Conservation (phyloP, 2,888 invertebrate species). For the Pollenia labialis region DNA sequence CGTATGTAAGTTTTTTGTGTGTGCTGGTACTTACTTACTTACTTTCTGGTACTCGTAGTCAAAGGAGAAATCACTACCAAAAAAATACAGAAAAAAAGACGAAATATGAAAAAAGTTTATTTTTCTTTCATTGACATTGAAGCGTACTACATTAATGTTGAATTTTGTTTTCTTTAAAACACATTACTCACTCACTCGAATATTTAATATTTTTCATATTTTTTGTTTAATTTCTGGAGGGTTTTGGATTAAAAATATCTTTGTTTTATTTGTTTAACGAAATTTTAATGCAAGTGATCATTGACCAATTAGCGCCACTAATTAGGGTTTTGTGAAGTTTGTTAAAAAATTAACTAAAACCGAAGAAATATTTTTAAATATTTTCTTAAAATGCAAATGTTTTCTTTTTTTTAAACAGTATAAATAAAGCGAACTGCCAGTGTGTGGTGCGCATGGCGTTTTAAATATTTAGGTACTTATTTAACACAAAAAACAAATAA, state of each 20-base stretch:
- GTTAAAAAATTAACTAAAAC: constrained; percentile 11
- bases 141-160: constrained; percentile 49
- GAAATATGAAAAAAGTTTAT: constrained; percentile 37
- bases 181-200: constrained; percentile 18
- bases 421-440: constrained; percentile 23
- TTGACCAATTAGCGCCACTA: constrained; percentile 65
- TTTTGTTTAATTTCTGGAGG: neutral
- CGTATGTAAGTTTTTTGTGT: constrained; percentile 5
- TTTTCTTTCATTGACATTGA: constrained; percentile 62
- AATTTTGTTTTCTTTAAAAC: constrained; percentile 24
- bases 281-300: constrained; percentile 52
- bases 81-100: neutral
- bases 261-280: constrained; percentile 2
- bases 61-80: constrained; percentile 59
- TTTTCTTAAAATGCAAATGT: constrained; percentile 30
- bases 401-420: neutral
- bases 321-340: constrained; percentile 38
- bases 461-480: constrained; percentile 42
- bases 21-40: constrained; percentile 8
- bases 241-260: constrained; percentile 6
- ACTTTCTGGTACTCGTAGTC: neutral
- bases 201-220: constrained; percentile 13
- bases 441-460: constrained; percentile 32
- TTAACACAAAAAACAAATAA: neutral
- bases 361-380: constrained; percentile 18